Percentiles rank a stretch among this genome's conserved stretches.
These are phyloP conservation scores for Nebria salina DNA, from an alignment of 2,888 invertebrate species.

Conservation along the genomic window DNA sequence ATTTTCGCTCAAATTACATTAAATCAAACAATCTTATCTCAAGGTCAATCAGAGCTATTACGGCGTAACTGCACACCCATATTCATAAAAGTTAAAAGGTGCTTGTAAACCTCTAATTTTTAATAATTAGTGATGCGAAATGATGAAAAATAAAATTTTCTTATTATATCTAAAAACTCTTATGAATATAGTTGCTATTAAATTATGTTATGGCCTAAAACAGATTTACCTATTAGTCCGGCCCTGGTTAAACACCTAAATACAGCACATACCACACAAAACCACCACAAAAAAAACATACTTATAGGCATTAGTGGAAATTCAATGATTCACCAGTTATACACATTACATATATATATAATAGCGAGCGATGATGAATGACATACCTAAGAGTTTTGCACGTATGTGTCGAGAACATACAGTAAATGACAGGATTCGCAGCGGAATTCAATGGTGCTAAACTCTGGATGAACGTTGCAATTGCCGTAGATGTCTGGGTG, in stretches of 20 bases:
- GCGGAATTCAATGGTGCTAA: conserved; percentile 93
- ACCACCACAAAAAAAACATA: background rate
- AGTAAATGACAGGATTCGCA: conserved; percentile 95
- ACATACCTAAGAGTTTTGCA: conserved; percentile 84
- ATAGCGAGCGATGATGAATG: background rate
- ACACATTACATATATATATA: background rate
- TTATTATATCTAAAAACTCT: too few relatives aligned
- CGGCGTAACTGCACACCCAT: too few relatives aligned
- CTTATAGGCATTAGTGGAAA: conserved; percentile 5
- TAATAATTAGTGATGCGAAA: too few relatives aligned
- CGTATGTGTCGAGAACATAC: conserved; percentile 91
- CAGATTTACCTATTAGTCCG: background rate
- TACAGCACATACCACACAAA: background rate
- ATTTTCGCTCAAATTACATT: too few relatives aligned
- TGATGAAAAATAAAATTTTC: too few relatives aligned
- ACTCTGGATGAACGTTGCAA: conserved; percentile 94
- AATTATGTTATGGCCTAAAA: background rate
- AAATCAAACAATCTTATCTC: too few relatives aligned
- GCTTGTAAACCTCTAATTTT: too few relatives aligned
- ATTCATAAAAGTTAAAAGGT: too few relatives aligned
- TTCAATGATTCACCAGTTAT: background rate
- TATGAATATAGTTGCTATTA: too few relatives aligned
- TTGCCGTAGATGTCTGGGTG: conserved; percentile 83
- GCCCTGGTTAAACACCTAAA: background rate
- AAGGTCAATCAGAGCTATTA: too few relatives aligned